Evolutionary conservation across 2,888 invertebrate species (phyloP), one percentile per base, ranked within the genome.

Genomic region (Drosophila meridiana): DNA sequence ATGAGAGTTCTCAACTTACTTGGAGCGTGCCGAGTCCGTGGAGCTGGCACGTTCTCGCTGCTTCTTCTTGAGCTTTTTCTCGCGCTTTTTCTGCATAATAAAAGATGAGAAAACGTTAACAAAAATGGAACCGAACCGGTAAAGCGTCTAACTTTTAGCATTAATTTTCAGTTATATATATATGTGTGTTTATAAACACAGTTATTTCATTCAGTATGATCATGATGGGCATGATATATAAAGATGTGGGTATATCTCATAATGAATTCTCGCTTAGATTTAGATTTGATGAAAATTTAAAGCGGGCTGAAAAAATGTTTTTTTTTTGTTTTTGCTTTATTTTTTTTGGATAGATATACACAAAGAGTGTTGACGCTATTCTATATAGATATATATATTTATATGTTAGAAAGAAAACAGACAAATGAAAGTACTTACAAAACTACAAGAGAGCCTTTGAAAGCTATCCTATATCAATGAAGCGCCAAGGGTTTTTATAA

Each of bases 51-150:
- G 88, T 7, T 63, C 42, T 26, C 79, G 83, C 57, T 62, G 60
- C 77, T 94, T 94, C 92, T 94, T 95, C 93, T 94, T 94, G 90
- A 94, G 94, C 93, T 94, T 95, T 93, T 95, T 95, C 63, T 91
- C 90, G 76, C 94, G 93, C 92, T 94, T 95, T 93, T 94, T 95
- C 94, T 95, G 94, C 93, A 84, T 84, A 90, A 89, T 78, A 80
- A 62, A 85, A 83, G 40, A 82, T 14, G 67, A 0, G 0, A 6
- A 40, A 14, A 56, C 42, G 50, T 87, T 68, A 86, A 48, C 53
- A 75, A 47, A 50, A 48, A 4, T 28, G 36, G 59, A 61, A 11
- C 28, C 11, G 43, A 4, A 14, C 40, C 38, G 3, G 7, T 32
- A 71, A 80, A 77, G 62, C 77, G 74, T 79, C 81, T 79, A 81